A percentile compares a stretch with the other conserved stretches of the same genome.
Conservation (phyloP, 1,140 invertebrate species). For the Gryon sp. region DNA sequence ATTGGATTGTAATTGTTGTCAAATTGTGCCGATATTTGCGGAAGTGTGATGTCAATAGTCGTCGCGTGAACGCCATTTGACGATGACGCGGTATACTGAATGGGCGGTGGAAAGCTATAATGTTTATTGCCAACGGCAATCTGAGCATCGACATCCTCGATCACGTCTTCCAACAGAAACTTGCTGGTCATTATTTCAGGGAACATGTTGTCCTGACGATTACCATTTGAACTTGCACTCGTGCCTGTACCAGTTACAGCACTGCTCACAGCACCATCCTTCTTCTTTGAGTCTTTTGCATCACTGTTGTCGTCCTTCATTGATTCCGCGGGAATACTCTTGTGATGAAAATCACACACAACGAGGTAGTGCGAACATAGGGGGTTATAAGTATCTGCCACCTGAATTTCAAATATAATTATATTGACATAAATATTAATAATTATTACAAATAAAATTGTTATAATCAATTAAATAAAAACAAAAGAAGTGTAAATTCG, state of each 20-base stretch:
- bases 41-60: constrained; percentile 66
- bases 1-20: constrained; percentile 76
- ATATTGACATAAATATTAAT: background rate
- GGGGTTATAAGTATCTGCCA: constrained; percentile 65
- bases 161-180: constrained; percentile 77
- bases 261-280: constrained; percentile 73
- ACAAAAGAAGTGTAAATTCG: background rate
- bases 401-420: constrained; percentile 17
- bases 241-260: constrained; percentile 78
- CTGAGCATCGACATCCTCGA: constrained; percentile 76
- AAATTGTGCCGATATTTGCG: constrained; percentile 69
- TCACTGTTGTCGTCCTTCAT: constrained; percentile 72
- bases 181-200: constrained; percentile 77
- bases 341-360: constrained; percentile 82
- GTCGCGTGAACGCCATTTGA: constrained; percentile 72
- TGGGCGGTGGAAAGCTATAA: constrained; percentile 68
- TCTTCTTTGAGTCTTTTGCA: constrained; percentile 69
- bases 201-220: constrained; percentile 74
- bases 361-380: constrained; percentile 79
- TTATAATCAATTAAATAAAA: background rate
- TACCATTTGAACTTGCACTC: constrained; percentile 76
- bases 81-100: constrained; percentile 69
- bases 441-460: background rate
- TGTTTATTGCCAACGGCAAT: constrained; percentile 68
- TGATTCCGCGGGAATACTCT: constrained; percentile 59